These are phyloP conservation scores for Coreius guichenoti DNA, from an alignment of 2,797 vertebrate genomes.

Conservation along the genomic window DNA sequence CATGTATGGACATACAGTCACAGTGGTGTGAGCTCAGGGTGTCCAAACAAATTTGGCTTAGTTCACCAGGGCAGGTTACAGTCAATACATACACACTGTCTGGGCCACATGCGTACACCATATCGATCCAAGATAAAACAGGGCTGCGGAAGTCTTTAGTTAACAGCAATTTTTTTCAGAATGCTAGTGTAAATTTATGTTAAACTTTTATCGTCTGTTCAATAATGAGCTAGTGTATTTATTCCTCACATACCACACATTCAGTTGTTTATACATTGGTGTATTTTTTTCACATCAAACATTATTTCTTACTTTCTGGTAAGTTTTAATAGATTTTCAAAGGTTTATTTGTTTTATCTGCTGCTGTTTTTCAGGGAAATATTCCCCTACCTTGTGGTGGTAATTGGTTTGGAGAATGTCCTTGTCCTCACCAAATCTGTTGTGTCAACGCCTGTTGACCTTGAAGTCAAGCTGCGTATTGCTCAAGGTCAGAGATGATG, in stretches of 20 bases:
- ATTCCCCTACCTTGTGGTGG: conserved; percentile 96
- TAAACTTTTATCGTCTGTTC: not conserved
- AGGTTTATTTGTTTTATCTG: conserved; percentile 13
- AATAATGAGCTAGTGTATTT: not conserved
- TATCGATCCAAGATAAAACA: conserved; percentile 13
- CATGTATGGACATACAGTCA: not conserved
- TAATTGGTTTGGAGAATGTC: conserved; percentile 97
- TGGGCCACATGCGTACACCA: not conserved
- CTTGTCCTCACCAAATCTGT: conserved; percentile 97
- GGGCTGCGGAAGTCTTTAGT: conserved; percentile 21
- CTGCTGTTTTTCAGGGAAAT: conserved; percentile 85
- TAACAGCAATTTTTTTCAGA: not conserved
- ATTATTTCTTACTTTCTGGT: not conserved
- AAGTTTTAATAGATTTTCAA: not conserved
- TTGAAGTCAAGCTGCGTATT: conserved; percentile 96
- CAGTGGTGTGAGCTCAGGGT: conserved; percentile 36
- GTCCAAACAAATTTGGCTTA: conserved; percentile 43
- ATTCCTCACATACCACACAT: not conserved
- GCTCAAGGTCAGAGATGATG: conserved; percentile 85
- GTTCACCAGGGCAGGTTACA: conserved; percentile 44
- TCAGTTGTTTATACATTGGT: not conserved
- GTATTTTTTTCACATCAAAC: not conserved
- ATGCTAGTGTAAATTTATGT: not conserved
- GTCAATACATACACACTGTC: not conserved
- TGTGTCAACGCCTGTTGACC: conserved; percentile 95